Percentiles rank a stretch among this genome's conserved stretches.
Conservation (phyloP, 2,113 vertebrate genomes). For the Varanus komodoensis region DNA sequence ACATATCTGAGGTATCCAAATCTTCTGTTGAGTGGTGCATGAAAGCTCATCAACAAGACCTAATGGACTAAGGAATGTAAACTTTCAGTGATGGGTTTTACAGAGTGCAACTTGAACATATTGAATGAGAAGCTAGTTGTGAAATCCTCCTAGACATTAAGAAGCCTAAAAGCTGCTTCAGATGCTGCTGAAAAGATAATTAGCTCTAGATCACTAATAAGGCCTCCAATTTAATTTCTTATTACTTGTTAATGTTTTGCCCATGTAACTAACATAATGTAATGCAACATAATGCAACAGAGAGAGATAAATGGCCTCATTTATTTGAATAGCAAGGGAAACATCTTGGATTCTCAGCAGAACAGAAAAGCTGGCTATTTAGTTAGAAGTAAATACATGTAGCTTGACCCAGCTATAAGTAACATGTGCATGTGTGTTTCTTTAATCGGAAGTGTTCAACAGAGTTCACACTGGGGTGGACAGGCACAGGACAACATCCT, state of each 20-base stretch:
- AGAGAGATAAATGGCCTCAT: conserved; percentile 6
- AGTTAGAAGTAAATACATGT: conserved; percentile 21
- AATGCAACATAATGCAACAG: conserved; percentile 3
- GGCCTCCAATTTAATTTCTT: conserved; percentile 34
- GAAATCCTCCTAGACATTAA: conserved; percentile 25
- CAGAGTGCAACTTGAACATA: conserved; percentile 11
- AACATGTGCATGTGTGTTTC: background rate
- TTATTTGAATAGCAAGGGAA: conserved; percentile 25
- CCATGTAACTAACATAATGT: conserved; percentile 35
- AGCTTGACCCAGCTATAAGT: background rate
- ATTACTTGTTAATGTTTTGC: conserved; percentile 23
- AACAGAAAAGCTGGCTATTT: conserved; percentile 7
- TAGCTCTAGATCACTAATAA: conserved; percentile 34
- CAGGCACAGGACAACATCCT: no score
- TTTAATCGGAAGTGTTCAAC: background rate
- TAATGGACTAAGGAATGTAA: background rate
- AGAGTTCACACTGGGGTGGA: background rate
- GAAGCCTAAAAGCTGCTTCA: conserved; percentile 24
- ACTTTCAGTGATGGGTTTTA: conserved; percentile 14
- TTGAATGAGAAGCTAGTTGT: conserved; percentile 26
- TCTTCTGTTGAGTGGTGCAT: background rate
- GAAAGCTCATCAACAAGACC: background rate
- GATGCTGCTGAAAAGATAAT: conserved; percentile 26
- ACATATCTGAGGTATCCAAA: background rate
- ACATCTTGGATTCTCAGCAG: background rate